Conservation (phyloP, 1,140 invertebrate species). For the Zophobas atratus region DNA sequence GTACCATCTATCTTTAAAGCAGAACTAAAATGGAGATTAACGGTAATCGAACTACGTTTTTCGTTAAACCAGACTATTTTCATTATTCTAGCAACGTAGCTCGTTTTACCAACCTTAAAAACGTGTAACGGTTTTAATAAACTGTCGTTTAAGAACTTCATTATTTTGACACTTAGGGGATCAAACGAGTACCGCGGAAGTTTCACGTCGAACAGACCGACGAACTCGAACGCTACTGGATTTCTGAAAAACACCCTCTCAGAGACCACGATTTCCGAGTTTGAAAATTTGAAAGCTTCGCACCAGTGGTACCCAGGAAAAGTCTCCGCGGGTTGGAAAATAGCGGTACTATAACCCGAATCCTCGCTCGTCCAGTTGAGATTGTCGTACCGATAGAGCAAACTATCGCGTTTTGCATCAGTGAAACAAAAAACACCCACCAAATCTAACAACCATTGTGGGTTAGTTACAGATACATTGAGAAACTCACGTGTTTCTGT, state of each 20-base stretch:
- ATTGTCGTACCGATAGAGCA: neutral
- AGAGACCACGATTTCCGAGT: neutral
- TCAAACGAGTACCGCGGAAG: neutral
- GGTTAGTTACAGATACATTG: neutral
- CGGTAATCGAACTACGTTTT: neutral
- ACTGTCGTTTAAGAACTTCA: no score
- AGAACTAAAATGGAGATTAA: neutral
- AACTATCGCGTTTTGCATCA: neutral
- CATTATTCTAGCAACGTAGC: neutral
- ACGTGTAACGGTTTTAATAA: no score
- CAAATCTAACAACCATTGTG: neutral
- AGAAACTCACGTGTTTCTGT: neutral
- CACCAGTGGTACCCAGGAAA: conserved; percentile 1
- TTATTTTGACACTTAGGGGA: neutral
- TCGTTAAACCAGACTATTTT: neutral
- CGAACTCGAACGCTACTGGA: neutral
- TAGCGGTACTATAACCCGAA: neutral
- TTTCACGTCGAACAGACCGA: neutral
- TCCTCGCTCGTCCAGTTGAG: neutral
- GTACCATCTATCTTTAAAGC: neutral
- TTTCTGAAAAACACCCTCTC: neutral
- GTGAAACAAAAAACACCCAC: neutral
- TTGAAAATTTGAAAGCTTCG: conserved; percentile 11
- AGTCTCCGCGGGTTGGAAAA: neutral
- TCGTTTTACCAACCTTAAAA: no score